Evolutionary conservation across 2,797 vertebrate genomes (phyloP), one percentile per base, ranked within the genome.

Genomic region (Poecilia wingei): DNA sequence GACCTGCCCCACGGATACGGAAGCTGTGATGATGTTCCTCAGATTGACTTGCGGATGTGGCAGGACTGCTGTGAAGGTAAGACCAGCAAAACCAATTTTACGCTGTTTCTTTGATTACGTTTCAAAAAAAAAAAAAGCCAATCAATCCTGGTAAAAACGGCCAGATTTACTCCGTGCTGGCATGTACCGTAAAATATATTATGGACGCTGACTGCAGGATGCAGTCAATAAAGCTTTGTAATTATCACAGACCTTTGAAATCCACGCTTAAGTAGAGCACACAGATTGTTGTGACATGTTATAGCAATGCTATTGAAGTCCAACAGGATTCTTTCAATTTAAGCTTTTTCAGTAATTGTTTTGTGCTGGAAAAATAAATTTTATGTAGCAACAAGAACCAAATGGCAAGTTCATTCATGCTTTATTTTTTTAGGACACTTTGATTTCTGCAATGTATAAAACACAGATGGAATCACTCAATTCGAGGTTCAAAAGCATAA

Each of bases 1-100:
- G 95, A 97, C 91, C 96, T 97, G 82, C 98, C 98, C 1, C 97
- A 98, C 4, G 97, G 98, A 45, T 99, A 97, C 36, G 78, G 94
- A 84, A 97, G 93, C 95, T 99, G 98, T 33, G 94, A 96, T 3
- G 96, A 98, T 70, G 71, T 99, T 78, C 97, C 98, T 79, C 96
- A 96, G 69, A 93, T 99, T 39, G 98, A 99, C 93, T 95, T 99
- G 75, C 96, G 98, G 10, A 96, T 99, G 96, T 99, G 98, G 98
- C 98, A 99, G 90, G 98, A 99, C 95, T 99, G 98, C 93, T 99
- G 98, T 70, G 98, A 99, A 96, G 98, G 98, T 98, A 66, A 75
- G 78, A 72, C 16, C 4, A 55, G n/a, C n/a, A 46, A n/a, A 70
- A 70, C 6, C 6, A 3, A 43, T n/a, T 69, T 25, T 43, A 12